These are phyloP conservation scores for Hormaphis cornu DNA, from an alignment of 1,140 invertebrate species.

Conservation along the genomic window DNA sequence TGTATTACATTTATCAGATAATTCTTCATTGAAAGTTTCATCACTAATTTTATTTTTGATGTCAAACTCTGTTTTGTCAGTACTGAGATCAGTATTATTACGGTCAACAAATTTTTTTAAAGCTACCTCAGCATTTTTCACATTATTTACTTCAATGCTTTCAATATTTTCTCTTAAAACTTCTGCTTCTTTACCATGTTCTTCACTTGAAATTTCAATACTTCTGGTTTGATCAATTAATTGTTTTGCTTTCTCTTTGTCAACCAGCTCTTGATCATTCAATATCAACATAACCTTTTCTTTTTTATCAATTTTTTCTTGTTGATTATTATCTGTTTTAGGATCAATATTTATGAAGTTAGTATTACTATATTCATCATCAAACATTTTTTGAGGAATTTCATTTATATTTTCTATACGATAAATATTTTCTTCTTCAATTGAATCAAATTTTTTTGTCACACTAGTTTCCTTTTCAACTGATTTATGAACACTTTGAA, in stretches of 20 bases:
- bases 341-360: background rate
- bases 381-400: background rate
- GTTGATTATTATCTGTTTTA: background rate
- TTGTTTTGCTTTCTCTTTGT: background rate
- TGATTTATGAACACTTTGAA: background rate
- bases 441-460: background rate
- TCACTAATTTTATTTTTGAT: background rate
- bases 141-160: too few species aligned
- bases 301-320: background rate
- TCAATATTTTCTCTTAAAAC: background rate
- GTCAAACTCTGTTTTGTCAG: background rate
- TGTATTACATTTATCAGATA: background rate
- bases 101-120: background rate
- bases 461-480: background rate
- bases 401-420: background rate
- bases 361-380: background rate
- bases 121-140: background rate
- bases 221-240: background rate
- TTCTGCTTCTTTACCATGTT: too few species aligned
- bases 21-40: background rate
- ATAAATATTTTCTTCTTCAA: background rate
- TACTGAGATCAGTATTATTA: background rate
- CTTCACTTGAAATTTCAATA: background rate
- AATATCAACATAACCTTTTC: background rate
- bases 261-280: background rate